A percentile compares a stretch with the other conserved stretches of the same genome.
These are phyloP conservation scores for Eumerus sabulonum DNA, from an alignment of 2,888 invertebrate species.

Conservation along the genomic window DNA sequence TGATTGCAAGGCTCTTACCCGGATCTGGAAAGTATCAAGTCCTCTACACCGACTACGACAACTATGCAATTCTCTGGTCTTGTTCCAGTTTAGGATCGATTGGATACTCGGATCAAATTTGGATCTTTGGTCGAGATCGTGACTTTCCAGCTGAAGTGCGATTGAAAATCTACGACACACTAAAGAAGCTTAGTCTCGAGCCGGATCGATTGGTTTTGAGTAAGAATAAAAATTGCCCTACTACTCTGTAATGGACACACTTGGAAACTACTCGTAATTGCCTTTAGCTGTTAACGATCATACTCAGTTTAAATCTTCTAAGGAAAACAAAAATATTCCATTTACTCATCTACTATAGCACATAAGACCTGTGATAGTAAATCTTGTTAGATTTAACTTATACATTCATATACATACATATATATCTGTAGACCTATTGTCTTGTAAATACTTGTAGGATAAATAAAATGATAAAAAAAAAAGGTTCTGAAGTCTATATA, in stretches of 20 bases:
- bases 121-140: conserved; percentile 84
- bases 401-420: background rate
- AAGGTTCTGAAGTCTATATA: no score
- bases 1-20: conserved; percentile 84
- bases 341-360: conserved; percentile 26
- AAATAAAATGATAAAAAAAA: no score
- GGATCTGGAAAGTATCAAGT: conserved; percentile 87
- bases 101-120: conserved; percentile 83
- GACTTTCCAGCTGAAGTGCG: conserved; percentile 84
- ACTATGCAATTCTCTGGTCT: conserved; percentile 87
- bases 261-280: background rate
- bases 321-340: conserved; percentile 12
- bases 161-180: conserved; percentile 83
- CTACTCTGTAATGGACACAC: conserved; percentile 69
- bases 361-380: conserved; percentile 64
- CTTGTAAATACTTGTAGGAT: no score
- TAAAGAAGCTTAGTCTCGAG: conserved; percentile 82
- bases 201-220: conserved; percentile 86
- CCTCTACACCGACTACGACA: conserved; percentile 86
- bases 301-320: conserved; percentile 27
- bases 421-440: no score
- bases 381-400: conserved; percentile 49
- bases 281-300: conserved; percentile 28
- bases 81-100: conserved; percentile 83
- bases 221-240: conserved; percentile 83